Percentiles rank a stretch among this genome's conserved stretches.
Evolutionary conservation across 1,140 invertebrate species (phyloP).

Genomic region (Drosophila jambulina): DNA sequence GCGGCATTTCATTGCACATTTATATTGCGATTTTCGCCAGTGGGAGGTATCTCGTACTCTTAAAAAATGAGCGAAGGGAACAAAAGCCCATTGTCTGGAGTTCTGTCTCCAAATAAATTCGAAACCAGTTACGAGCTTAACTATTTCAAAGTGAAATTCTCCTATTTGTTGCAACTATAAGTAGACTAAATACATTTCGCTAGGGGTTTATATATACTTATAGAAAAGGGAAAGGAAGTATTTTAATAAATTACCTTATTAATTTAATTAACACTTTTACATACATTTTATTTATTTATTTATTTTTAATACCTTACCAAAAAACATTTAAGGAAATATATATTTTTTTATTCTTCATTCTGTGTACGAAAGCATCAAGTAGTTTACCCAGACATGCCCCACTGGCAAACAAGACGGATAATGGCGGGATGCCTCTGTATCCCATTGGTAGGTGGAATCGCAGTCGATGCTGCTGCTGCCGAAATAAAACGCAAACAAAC

Average conservation of each 20-base stretch:
- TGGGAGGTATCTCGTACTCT: conserved; percentile 26
- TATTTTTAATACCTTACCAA: background rate
- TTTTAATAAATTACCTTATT: background rate
- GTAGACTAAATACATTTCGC: background rate
- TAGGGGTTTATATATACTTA: background rate
- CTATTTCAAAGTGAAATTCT: background rate
- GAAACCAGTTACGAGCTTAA: background rate
- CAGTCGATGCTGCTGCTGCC: conserved; percentile 34
- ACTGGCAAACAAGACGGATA: background rate
- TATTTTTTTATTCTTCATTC: background rate
- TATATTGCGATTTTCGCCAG: conserved; percentile 59
- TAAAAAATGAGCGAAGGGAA: background rate
- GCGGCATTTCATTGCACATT: conserved; percentile 40
- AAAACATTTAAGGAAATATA: background rate
- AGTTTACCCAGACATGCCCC: conserved; percentile 7
- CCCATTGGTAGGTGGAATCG: conserved; percentile 22
- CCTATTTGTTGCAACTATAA: background rate
- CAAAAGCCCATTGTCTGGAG: background rate
- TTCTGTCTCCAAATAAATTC: background rate
- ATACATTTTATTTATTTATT: no score
- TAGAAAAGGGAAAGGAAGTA: background rate
- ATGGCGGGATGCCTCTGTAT: background rate
- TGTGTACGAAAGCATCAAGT: conserved; percentile 7
- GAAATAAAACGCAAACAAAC: conserved; percentile 49
- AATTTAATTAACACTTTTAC: background rate